Evolutionary conservation across 2,888 invertebrate genomes (phyloP).

Genomic region (Cerastis leucographa): DNA sequence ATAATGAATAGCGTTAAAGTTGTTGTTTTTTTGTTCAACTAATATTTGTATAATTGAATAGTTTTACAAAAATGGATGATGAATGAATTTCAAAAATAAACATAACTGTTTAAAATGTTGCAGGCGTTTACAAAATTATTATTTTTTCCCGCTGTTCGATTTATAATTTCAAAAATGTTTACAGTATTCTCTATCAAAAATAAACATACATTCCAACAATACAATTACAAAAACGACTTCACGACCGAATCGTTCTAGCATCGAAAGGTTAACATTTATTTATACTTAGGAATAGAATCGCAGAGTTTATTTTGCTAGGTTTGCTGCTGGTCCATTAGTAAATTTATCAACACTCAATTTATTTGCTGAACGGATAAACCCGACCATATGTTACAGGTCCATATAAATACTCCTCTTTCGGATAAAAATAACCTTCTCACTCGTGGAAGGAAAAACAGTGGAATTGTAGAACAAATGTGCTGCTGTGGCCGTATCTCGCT

Average conservation of each 20-base stretch:
- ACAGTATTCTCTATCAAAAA: neutral
- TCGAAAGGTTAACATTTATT: conserved; percentile 19
- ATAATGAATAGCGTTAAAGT: neutral
- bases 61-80: neutral
- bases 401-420: conserved; percentile 32
- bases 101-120: neutral
- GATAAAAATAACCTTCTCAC: conserved; percentile 53
- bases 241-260: conserved; percentile 9
- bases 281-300: conserved; percentile 34
- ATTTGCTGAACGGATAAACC: conserved; percentile 49
- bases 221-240: neutral
- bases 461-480: conserved; percentile 59
- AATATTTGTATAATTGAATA: neutral
- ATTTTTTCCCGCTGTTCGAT: neutral
- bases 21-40: neutral
- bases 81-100: conserved; percentile 6
- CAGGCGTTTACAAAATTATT: conserved; percentile 2
- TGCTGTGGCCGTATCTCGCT: conserved; percentile 55
- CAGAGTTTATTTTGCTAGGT: conserved; percentile 50
- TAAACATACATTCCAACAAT: conserved; percentile 11
- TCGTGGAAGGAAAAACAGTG: conserved; percentile 37
- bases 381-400: conserved; percentile 24
- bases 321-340: conserved; percentile 53
- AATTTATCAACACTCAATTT: conserved; percentile 60
- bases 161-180: conserved; percentile 26